phyloP scores from a whole-genome alignment of 2,113 vertebrate genomes.

The Cyprinodon tularosa region DNA sequence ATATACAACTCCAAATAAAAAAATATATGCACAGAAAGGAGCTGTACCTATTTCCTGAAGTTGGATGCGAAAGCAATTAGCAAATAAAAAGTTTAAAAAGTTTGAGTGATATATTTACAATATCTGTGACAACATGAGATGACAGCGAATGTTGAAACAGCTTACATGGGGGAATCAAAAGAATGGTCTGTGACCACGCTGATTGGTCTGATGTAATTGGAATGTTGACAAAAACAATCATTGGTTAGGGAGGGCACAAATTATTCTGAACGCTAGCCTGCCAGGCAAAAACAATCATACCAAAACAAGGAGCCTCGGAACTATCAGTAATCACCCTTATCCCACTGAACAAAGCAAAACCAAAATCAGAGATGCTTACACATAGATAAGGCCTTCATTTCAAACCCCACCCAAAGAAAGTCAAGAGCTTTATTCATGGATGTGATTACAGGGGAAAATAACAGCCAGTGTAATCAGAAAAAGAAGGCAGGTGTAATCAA shows the following conservation, averaged over 20 bases:
- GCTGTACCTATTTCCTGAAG: slow-evolving; percentile 47
- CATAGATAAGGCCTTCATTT: slow-evolving; percentile 57
- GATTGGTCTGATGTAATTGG: slow-evolving; percentile 75
- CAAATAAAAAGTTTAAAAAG: slow-evolving; percentile 26
- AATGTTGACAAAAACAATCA: slow-evolving; percentile 76
- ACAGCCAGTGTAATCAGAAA: slow-evolving; percentile 49
- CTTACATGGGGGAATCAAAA: slow-evolving; percentile 69
- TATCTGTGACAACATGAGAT: slow-evolving; percentile 65
- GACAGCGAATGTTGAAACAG: slow-evolving; percentile 70
- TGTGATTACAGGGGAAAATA: slow-evolving; percentile 39
- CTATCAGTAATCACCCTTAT: slow-evolving; percentile 53
- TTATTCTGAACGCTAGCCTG: slow-evolving; percentile 57
- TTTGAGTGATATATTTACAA: slow-evolving; percentile 72
- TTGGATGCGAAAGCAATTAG: slow-evolving; percentile 64
- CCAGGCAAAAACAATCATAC: slow-evolving; percentile 62
- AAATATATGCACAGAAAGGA: slow-evolving; percentile 26
- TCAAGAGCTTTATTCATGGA: slow-evolving; percentile 26
- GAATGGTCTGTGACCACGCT: slow-evolving; percentile 72
- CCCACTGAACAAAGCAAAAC: slow-evolving; percentile 1
- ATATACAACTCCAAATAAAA: slow-evolving; percentile 28
- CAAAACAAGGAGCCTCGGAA: slow-evolving; percentile 43
- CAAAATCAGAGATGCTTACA: slow-evolving; percentile 66
- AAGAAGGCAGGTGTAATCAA: slow-evolving; percentile 59
- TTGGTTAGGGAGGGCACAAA: slow-evolving; percentile 58
- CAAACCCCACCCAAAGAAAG: slow-evolving; percentile 35